phyloP scores from a whole-genome alignment of 2,113 vertebrate species.

The Clarias macrocephalus region DNA sequence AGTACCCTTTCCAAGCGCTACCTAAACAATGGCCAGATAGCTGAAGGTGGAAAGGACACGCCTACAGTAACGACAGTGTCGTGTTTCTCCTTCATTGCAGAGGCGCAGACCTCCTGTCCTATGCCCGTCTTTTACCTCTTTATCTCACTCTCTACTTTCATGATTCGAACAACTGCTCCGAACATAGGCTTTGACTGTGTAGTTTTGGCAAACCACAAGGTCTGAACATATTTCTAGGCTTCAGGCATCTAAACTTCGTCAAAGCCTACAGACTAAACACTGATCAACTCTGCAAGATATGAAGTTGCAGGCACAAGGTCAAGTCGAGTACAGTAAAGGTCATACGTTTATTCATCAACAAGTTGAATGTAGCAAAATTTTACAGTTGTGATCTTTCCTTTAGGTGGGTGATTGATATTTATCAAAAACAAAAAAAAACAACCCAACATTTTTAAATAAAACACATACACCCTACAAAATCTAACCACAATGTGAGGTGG shows the following conservation, averaged over 20 bases:
- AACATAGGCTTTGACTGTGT: slow-evolving; percentile 19
- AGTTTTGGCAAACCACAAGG: slow-evolving; percentile 56
- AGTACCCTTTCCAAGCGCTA: slow-evolving; percentile 10
- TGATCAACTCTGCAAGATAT: background rate
- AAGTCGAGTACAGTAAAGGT: background rate
- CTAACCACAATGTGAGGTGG: background rate
- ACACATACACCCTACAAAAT: background rate
- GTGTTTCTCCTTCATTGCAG: slow-evolving; percentile 44
- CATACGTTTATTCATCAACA: slow-evolving; percentile 18
- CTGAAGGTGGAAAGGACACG: slow-evolving; percentile 31
- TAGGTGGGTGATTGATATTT: background rate
- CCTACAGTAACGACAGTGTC: slow-evolving; percentile 28
- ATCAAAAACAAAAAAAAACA: background rate
- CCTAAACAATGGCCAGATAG: slow-evolving; percentile 27
- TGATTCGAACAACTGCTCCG: slow-evolving; percentile 58
- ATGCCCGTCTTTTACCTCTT: slow-evolving; percentile 43
- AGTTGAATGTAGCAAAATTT: background rate
- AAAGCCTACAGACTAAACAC: slow-evolving; percentile 29
- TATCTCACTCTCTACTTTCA: slow-evolving; percentile 25
- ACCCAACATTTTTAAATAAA: too few relatives aligned
- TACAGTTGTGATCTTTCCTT: background rate
- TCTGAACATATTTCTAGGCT: slow-evolving; percentile 58
- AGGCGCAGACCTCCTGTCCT: slow-evolving; percentile 31
- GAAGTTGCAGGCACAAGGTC: slow-evolving; percentile 9
- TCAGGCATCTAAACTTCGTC: background rate